These are phyloP conservation scores for Clostera curtula DNA, from an alignment of 2,888 invertebrate genomes.

Conservation along the genomic window DNA sequence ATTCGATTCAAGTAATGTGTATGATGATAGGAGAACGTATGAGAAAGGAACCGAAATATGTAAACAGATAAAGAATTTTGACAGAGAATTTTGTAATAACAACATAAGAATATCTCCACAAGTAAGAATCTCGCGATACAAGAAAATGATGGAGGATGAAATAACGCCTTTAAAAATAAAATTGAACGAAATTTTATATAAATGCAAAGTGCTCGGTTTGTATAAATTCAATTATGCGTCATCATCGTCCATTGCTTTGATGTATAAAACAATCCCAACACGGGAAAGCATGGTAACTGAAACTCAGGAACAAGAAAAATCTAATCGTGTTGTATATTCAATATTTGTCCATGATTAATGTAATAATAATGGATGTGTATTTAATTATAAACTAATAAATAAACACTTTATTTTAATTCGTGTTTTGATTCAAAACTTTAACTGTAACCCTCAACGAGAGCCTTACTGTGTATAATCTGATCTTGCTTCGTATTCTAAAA, in stretches of 20 bases:
- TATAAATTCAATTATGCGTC: no score
- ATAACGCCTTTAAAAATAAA: slow-evolving; percentile 46
- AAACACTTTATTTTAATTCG: no score
- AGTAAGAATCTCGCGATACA: slow-evolving; percentile 37
- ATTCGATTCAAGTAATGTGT: no score
- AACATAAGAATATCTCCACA: slow-evolving; percentile 37
- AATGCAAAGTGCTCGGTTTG: slow-evolving; percentile 40
- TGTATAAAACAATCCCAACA: slow-evolving; percentile 11
- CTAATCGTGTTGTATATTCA: slow-evolving; percentile 60
- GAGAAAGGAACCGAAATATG: no score
- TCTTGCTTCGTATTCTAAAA: no score
- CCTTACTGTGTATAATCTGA: no score
- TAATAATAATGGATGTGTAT: slow-evolving; percentile 5
- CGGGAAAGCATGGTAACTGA: slow-evolving; percentile 9
- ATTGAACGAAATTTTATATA: slow-evolving; percentile 42
- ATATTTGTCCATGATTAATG: slow-evolving; percentile 46
- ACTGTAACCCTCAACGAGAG: no score
- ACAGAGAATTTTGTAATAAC: neutral
- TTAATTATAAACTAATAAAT: no score
- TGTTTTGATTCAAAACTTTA: neutral
- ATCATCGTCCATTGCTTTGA: no score
- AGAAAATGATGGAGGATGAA: slow-evolving; percentile 45
- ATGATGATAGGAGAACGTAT: no score
- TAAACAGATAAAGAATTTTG: no score
- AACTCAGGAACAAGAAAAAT: slow-evolving; percentile 21